A percentile compares a stretch with the other conserved stretches of the same genome.
Conservation (phyloP, 92 coral and sea anemone species). For the Palythoa grandis region DNA sequence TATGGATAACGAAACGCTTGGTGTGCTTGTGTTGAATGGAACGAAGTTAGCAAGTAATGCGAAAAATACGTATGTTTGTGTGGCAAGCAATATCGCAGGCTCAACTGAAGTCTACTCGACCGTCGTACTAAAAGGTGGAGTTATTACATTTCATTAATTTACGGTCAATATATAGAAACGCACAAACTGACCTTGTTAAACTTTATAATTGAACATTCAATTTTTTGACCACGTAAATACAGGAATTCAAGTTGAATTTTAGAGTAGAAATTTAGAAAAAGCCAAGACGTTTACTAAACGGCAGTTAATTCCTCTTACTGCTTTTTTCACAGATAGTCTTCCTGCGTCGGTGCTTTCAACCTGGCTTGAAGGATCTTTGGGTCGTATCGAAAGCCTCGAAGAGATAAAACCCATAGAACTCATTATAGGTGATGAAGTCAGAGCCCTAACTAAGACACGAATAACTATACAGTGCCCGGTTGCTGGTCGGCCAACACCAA, state of each 20-base stretch:
- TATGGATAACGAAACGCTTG: neutral
- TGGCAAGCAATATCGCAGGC: conserved; percentile 71
- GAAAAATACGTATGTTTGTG: conserved; percentile 61
- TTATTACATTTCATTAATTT: neutral
- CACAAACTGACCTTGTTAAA: too few relatives aligned
- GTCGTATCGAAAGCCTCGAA: conserved; percentile 53
- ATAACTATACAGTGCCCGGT: conserved; percentile 72
- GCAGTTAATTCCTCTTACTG: too few relatives aligned
- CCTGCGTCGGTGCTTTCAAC: conserved; percentile 62
- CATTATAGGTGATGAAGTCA: conserved; percentile 70
- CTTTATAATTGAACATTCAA: too few relatives aligned
- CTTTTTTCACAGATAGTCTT: conserved; percentile 32
- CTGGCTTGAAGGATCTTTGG: conserved; percentile 66
- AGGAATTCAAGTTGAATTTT: too few relatives aligned
- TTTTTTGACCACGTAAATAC: too few relatives aligned
- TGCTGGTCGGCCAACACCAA: conserved; percentile 71
- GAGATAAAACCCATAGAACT: conserved; percentile 63
- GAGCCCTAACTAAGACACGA: conserved; percentile 59
- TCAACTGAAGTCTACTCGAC: conserved; percentile 60
- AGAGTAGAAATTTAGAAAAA: neutral
- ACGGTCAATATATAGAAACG: too few relatives aligned
- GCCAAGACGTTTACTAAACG: too few relatives aligned
- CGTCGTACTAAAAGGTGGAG: conserved; percentile 69
- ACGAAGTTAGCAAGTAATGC: conserved; percentile 24
- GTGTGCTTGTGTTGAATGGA: conserved; percentile 25